phyloP scores from a whole-genome alignment of 2,113 vertebrate genomes.

The Pristiophorus japonicus region DNA sequence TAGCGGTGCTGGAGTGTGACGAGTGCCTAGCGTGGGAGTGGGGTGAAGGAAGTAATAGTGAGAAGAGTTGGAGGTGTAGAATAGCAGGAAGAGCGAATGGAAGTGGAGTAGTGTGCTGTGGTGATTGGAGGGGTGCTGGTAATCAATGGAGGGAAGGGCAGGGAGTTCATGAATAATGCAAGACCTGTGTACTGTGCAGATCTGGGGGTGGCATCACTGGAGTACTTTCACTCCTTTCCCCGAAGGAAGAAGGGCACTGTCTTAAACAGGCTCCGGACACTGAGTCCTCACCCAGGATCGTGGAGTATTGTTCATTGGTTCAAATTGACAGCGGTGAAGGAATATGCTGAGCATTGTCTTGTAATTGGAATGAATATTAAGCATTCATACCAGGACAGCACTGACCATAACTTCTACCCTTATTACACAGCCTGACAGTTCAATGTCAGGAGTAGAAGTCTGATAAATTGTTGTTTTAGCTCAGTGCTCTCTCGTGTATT shows the following conservation, averaged over 20 bases:
- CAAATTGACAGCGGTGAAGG: background rate
- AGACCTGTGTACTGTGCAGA: background rate
- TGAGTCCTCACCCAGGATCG: background rate
- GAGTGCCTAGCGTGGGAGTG: background rate
- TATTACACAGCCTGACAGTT: background rate
- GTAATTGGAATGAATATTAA: constrained; percentile 9
- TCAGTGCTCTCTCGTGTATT: background rate
- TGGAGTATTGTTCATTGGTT: background rate
- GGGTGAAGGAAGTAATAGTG: background rate
- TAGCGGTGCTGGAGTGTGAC: background rate
- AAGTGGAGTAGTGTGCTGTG: background rate
- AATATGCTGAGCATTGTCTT: background rate
- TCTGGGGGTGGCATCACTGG: background rate
- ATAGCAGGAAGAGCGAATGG: background rate
- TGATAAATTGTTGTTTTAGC: constrained; percentile 2
- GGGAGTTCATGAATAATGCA: background rate
- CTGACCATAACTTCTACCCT: background rate
- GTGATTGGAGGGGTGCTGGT: background rate
- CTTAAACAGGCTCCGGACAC: background rate
- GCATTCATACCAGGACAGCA: background rate
- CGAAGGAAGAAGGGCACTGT: background rate
- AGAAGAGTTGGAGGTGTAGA: background rate
- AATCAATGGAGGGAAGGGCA: background rate
- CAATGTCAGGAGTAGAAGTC: constrained; percentile 8
- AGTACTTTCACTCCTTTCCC: background rate